Conservation (phyloP, 2,797 vertebrate species). For the Kryptopterus vitreolus region DNA sequence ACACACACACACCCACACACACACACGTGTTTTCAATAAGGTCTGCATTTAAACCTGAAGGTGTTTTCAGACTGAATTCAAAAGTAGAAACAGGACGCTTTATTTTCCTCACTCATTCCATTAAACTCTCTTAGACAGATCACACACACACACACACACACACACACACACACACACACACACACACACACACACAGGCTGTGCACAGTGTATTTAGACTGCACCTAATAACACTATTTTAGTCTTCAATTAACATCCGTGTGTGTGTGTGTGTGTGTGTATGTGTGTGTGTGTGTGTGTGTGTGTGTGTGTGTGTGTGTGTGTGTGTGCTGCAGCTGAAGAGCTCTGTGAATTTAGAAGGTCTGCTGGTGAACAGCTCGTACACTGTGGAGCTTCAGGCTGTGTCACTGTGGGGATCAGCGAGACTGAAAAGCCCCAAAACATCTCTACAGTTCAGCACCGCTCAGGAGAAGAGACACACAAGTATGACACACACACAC, state of each 20-base stretch:
- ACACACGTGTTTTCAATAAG: neutral
- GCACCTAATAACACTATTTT: neutral
- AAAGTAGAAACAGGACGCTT: neutral
- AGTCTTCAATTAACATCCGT: neutral
- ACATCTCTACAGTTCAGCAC: slow-evolving; percentile 84
- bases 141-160: neutral
- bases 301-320: slow-evolving; percentile 11
- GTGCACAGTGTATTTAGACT: neutral
- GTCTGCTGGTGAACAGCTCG: slow-evolving; percentile 80
- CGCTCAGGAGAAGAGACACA: slow-evolving; percentile 60
- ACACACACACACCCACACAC: slow-evolving; percentile 64
- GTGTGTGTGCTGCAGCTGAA: slow-evolving; percentile 74
- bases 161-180: neutral
- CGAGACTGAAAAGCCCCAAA: slow-evolving; percentile 88
- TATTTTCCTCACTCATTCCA: neutral
- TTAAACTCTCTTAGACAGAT: neutral
- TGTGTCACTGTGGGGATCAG: slow-evolving; percentile 89
- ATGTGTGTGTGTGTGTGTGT: neutral
- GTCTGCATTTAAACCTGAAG: neutral
- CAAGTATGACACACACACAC: slow-evolving; percentile 69
- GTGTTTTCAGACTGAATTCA: neutral
- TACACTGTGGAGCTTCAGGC: slow-evolving; percentile 90
- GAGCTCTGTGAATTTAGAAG: slow-evolving; percentile 82
- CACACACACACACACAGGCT: neutral
- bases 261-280: slow-evolving; percentile 25